These are phyloP conservation scores for Neopipo cinnamomea DNA, from an alignment of 2,113 vertebrate genomes.

Conservation along the genomic window DNA sequence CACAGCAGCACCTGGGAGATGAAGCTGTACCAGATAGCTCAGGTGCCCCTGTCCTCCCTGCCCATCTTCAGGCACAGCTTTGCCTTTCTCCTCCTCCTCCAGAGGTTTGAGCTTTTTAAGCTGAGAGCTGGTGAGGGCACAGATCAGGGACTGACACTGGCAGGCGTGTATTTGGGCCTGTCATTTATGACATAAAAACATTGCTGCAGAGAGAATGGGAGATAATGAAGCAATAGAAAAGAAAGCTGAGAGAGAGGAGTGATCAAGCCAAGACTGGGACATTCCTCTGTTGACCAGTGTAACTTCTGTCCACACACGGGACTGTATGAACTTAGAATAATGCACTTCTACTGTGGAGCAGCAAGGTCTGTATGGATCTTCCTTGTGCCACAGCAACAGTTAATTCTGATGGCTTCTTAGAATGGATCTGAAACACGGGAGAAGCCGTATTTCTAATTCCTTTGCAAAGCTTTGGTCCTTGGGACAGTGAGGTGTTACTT, in stretches of 20 bases:
- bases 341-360: neutral
- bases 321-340: neutral
- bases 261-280: neutral
- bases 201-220: neutral
- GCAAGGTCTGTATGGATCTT: neutral
- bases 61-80: neutral
- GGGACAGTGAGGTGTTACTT: neutral
- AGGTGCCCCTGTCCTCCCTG: neutral
- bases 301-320: neutral
- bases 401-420: neutral
- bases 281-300: fast-evolving
- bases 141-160: neutral
- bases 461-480: neutral
- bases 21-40: neutral
- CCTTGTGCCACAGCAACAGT: neutral
- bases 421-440: neutral
- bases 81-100: neutral
- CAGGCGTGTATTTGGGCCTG: neutral
- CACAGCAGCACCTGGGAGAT: neutral
- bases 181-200: neutral
- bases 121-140: neutral
- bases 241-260: neutral
- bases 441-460: neutral
- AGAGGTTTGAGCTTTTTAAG: neutral
- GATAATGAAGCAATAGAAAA: neutral